These are phyloP conservation scores for Apus apus DNA, from an alignment of 2,113 vertebrate genomes.

Conservation along the genomic window DNA sequence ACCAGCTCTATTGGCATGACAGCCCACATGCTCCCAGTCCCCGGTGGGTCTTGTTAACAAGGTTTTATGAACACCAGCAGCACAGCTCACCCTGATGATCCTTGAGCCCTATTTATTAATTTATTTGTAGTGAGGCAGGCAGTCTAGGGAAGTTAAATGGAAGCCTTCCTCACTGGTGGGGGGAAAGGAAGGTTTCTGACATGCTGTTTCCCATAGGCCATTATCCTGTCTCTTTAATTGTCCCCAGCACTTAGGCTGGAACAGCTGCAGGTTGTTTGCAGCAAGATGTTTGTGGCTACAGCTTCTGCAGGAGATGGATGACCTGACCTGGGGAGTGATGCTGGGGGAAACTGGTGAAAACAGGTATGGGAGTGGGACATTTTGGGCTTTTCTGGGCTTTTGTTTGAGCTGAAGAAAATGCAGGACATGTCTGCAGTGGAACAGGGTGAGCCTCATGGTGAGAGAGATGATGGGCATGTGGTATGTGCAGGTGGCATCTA, in stretches of 20 bases:
- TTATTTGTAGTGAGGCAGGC: background rate
- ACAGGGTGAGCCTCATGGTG: fast-evolving
- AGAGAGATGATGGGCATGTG: background rate
- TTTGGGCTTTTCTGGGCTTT: background rate
- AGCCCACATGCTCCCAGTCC: background rate
- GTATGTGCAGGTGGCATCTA: fast-evolving
- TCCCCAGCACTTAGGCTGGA: background rate
- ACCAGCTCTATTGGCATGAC: background rate
- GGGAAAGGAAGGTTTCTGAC: background rate
- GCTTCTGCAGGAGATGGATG: background rate
- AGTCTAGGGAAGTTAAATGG: background rate
- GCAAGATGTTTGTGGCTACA: background rate
- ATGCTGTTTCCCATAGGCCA: fast-evolving
- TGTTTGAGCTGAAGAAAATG: background rate
- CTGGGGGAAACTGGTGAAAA: fast-evolving
- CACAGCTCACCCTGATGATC: background rate
- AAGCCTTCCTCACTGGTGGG: background rate
- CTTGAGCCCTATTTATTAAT: background rate
- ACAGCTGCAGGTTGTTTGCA: background rate
- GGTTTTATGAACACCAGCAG: background rate
- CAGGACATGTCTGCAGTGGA: background rate
- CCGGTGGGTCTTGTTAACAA: background rate
- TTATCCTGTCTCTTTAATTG: background rate
- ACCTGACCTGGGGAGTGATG: fast-evolving
- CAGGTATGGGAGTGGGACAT: fast-evolving